Percentiles rank a stretch among this genome's conserved stretches.
Evolutionary conservation across 2,888 invertebrate species (phyloP).

Genomic region (Microdon myrmicae): DNA sequence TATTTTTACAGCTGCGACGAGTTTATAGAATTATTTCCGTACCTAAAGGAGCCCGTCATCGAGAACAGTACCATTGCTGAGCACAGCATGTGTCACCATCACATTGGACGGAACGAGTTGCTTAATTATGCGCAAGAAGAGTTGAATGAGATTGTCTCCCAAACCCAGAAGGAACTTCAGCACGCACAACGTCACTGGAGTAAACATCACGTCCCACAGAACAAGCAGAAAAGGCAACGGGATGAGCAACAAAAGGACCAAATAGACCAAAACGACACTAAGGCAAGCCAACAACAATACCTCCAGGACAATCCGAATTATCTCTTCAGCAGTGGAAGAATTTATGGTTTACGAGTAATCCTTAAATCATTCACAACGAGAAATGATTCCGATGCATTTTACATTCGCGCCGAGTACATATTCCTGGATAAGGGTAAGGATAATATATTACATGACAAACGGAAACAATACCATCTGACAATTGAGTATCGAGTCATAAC

Average conservation of each 20-base stretch:
- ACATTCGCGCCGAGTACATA: conserved; percentile 37
- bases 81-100: conserved; percentile 60
- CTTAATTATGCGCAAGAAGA: conserved; percentile 49
- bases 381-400: conserved; percentile 22
- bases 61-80: conserved; percentile 63
- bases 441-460: not conserved
- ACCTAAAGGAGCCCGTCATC: conserved; percentile 65
- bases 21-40: conserved; percentile 66
- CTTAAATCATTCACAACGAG: conserved; percentile 34
- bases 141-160: conserved; percentile 39
- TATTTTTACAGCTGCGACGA: conserved; percentile 62
- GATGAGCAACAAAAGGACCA: conserved; percentile 4
- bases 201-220: conserved; percentile 7
- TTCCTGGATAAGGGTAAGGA: conserved; percentile 38
- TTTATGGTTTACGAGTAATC: conserved; percentile 50
- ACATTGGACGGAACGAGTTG: conserved; percentile 48
- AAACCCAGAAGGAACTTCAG: too few relatives aligned
- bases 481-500: conserved; percentile 25
- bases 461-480: too few relatives aligned
- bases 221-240: not conserved
- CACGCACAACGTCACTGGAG: too few relatives aligned
- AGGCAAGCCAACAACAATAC: not conserved
- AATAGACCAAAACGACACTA: not conserved
- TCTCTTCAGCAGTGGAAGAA: conserved; percentile 45
- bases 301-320: conserved; percentile 13